Base-by-base conservation (phyloP, 2,888 invertebrate genomes). In the Phlogophora meticulosa region DNA sequence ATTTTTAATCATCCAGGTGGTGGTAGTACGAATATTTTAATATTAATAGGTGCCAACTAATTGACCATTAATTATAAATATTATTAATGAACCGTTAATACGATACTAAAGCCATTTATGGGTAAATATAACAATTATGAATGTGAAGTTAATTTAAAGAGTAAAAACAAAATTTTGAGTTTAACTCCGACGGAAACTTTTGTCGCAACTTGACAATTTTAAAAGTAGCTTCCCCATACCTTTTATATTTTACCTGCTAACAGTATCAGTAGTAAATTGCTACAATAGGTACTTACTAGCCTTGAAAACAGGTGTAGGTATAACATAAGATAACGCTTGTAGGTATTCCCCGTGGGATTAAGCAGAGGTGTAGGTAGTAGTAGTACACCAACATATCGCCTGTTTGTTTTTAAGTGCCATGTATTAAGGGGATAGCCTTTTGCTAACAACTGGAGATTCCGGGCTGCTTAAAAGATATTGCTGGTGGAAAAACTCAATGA, bases 181-280 rank as follows among this genome's bases (percentile, higher is more conserved):
- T 24, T 11, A 4, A 10, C 0, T 28, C 70, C 74, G 70, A 40
- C 70, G 70, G 74, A 66, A 51, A 40, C 5, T 38, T 38, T 28
- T 28, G 2, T 20, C 13, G 24, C 17, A 15, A 42, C 7, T 5
- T 58, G 20, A 43, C 0, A 11, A 49, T 48, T 45, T 4, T 20
- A 48, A 40, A 11, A 24, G 15, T 1, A 7, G 4, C 22, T 51
- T 15, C n/a, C n/a, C n/a, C n/a, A n/a, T n/a, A n/a, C n/a, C n/a
- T n/a, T n/a, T n/a, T n/a, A n/a, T n/a, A n/a, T n/a, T n/a, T n/a
- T n/a, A n/a, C n/a, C n/a, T n/a, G n/a, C n/a, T n/a, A n/a, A n/a
- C n/a, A n/a, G n/a, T n/a, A n/a, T n/a, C n/a, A n/a, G n/a, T n/a
- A 13, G 20, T 28, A 5, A 24, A 42, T 34, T 10, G 7, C 13